phyloP scores from a whole-genome alignment of 2,888 invertebrate genomes.

The Baccha elongata region DNA sequence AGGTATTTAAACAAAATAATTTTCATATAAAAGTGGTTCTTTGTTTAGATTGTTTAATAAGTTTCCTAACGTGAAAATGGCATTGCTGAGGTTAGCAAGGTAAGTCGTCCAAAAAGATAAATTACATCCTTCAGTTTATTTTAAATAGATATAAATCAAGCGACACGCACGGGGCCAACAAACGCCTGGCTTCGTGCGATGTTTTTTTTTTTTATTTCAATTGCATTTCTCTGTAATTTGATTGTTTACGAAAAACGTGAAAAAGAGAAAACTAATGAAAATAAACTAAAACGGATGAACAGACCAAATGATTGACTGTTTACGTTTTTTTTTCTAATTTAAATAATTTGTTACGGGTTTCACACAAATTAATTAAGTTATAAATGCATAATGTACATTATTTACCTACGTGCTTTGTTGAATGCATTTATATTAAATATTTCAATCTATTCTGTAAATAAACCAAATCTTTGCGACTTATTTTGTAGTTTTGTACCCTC shows the following conservation, averaged over 20 bases:
- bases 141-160: not conserved
- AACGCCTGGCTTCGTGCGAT: not conserved
- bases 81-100: constrained; percentile 66
- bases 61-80: constrained; percentile 36
- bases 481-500: no score
- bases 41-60: not conserved
- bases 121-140: not conserved
- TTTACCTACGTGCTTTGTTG: no score
- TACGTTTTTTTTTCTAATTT: constrained; percentile 9
- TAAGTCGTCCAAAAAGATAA: constrained; percentile 30
- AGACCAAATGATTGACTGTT: constrained; percentile 3
- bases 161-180: constrained; percentile 5
- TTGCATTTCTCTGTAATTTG: constrained; percentile 3
- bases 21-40: not conserved
- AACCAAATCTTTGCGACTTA: no score
- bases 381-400: no score
- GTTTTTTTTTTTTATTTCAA: not conserved
- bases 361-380: no score
- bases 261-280: constrained; percentile 44
- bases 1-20: not conserved
- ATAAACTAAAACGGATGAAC: constrained; percentile 25
- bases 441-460: not conserved
- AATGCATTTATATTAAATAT: not conserved
- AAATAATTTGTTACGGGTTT: not conserved
- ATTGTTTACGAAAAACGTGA: constrained; percentile 64